Conservation (phyloP, 23 tunicate species). For the Aplidium turbinatum region DNA sequence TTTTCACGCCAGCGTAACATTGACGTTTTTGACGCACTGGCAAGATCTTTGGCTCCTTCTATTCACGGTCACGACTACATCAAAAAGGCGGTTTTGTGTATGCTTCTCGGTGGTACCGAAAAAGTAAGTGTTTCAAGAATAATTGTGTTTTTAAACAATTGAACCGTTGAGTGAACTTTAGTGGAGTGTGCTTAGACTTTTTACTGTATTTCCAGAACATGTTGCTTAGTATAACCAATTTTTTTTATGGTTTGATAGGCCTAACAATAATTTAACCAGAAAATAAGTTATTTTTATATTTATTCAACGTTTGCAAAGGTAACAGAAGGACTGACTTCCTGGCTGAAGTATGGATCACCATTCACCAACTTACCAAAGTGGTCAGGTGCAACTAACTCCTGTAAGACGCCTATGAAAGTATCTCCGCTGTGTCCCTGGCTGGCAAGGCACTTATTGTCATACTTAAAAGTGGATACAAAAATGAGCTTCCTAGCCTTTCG, state of each 20-base stretch:
- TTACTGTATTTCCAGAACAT: background rate
- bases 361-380: too few species aligned
- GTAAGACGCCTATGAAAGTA: too few species aligned
- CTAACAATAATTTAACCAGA: too few species aligned
- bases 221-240: background rate
- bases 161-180: background rate
- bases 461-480: too few species aligned
- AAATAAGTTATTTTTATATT: too few species aligned
- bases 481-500: too few species aligned
- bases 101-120: conserved; percentile 95
- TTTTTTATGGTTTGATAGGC: background rate
- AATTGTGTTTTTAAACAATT: background rate
- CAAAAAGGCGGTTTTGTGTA: conserved; percentile 92
- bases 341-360: too few species aligned
- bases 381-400: too few species aligned
- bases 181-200: background rate
- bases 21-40: conserved; percentile 80
- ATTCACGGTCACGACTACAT: conserved; percentile 96
- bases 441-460: too few species aligned
- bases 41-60: conserved; percentile 93
- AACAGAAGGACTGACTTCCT: too few species aligned
- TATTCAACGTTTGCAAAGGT: too few species aligned
- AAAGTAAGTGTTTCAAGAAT: conserved; percentile 33
- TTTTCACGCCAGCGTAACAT: conserved; percentile 55
- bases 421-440: too few species aligned